Evolutionary conservation across 2,888 invertebrate species (phyloP), one percentile per base, ranked within the genome.

Genomic region (Octonoba sinensis): DNA sequence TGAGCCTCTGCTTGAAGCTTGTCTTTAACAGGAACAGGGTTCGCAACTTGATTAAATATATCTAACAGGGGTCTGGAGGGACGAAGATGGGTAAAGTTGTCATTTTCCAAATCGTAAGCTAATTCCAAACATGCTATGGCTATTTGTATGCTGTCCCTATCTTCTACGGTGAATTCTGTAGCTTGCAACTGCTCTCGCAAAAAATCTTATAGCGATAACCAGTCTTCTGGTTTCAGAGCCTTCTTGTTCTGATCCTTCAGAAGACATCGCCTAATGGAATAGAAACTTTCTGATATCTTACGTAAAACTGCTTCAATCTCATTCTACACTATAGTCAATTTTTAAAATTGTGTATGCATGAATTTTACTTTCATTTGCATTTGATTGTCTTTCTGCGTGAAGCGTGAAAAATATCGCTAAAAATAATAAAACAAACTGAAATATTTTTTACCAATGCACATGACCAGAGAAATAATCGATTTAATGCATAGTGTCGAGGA

Each of bases 1-100:
- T 22, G 20, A 12, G 20, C 6, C 12, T 79, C 79, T 0, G 79
- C 79, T 56, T 62, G 22, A 13, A 67, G 20, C 16, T 69, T 73
- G 51, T 62, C 62, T 49, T 66, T 62, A 16, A 79, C 67, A 11
- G 51, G 54, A 0, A 72, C 67, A 20, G 79, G 79, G 36, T 69
- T 67, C 6, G 60, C 51, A 16, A 73, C 73, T 54, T 79, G 79
- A n/a, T n/a, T 27, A n/a, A 62, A 79, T 56, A 79, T 73, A 22
- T 79, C 79, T n/a, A 69, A 8, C 2, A 79, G 67, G 6, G 79
- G 51, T n/a, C 79, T 18, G 11, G 44, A 20, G 47, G 22, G 16
- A 1, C 70, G 16, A 1, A 54, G 36, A 11, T 56, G 56, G 13
- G 46, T 27, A 12, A 44, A 24, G 6, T 60, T 36, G 0, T 18